These are phyloP conservation scores for Thaumetopoea pityocampa DNA, from an alignment of 1,140 invertebrate species.

Conservation along the genomic window DNA sequence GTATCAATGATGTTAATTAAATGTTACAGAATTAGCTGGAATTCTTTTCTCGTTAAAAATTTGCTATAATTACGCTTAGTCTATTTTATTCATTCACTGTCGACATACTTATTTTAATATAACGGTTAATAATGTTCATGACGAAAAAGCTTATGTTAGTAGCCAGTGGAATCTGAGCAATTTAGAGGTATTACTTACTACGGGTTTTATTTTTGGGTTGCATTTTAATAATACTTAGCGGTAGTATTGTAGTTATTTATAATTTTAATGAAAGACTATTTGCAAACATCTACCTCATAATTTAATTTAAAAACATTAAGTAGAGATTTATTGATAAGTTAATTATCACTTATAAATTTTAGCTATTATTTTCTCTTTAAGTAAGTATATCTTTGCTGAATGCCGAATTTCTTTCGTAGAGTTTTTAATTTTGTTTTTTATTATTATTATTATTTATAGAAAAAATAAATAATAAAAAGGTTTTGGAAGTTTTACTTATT, in stretches of 20 bases:
- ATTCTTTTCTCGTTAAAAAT: no score
- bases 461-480: constrained; percentile 58
- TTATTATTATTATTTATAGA: constrained; percentile 70
- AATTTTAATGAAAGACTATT: constrained; percentile 65
- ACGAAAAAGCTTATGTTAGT: no score
- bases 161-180: constrained; percentile 6
- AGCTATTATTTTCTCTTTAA: constrained; percentile 46
- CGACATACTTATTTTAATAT: no score
- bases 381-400: constrained; percentile 36
- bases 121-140: no score
- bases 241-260: constrained; percentile 50
- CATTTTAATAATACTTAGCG: constrained; percentile 37
- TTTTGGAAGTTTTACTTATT: constrained; percentile 36
- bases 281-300: constrained; percentile 73
- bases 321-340: constrained; percentile 68
- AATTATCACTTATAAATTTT: constrained; percentile 64
- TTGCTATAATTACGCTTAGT: no score
- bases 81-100: no score
- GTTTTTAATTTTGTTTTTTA: constrained; percentile 66
- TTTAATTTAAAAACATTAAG: constrained; percentile 63
- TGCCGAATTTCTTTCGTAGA: constrained; percentile 62
- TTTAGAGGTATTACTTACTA: constrained; percentile 47
- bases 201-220: constrained; percentile 53
- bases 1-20: no score
- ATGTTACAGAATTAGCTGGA: no score